Conservation (phyloP, 2,797 vertebrate species). For the Rhinogobio ventralis region DNA sequence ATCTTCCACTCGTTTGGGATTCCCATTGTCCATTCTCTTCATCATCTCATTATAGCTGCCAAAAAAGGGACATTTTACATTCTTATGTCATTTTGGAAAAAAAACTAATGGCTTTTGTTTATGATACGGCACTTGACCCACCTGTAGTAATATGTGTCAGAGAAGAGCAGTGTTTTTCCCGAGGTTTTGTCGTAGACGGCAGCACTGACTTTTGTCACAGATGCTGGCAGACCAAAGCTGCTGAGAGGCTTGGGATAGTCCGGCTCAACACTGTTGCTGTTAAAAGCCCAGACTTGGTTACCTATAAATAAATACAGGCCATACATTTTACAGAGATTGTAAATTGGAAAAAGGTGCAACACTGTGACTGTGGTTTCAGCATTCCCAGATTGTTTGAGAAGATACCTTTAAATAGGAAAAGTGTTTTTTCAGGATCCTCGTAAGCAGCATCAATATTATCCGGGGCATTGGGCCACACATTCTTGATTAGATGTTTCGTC, state of each 20-base stretch:
- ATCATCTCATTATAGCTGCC: constrained; percentile 77
- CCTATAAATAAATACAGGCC: constrained; percentile 33
- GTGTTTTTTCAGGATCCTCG: too few species aligned
- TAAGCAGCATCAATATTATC: neutral
- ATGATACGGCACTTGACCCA: constrained; percentile 53
- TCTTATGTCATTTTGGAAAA: neutral
- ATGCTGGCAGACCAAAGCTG: constrained; percentile 74
- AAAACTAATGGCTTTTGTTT: neutral
- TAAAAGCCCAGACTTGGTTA: constrained; percentile 75
- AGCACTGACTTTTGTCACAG: constrained; percentile 77
- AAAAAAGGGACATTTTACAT: neutral
- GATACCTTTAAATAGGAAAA: too few species aligned
- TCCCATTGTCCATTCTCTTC: constrained; percentile 74
- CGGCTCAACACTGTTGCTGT: constrained; percentile 66
- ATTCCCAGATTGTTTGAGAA: neutral
- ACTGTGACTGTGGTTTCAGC: neutral
- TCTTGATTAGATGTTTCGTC: constrained; percentile 74
- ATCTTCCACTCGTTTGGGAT: constrained; percentile 65
- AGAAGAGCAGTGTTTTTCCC: constrained; percentile 79
- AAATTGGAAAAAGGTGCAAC: too few species aligned
- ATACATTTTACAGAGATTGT: too few species aligned
- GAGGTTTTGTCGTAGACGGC: constrained; percentile 72
- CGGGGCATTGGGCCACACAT: constrained; percentile 79
- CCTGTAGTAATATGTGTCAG: constrained; percentile 78
- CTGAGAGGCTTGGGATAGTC: constrained; percentile 78